Evolutionary conservation across 2,797 vertebrate species (phyloP).

Genomic region (Sphenodon punctatus): DNA sequence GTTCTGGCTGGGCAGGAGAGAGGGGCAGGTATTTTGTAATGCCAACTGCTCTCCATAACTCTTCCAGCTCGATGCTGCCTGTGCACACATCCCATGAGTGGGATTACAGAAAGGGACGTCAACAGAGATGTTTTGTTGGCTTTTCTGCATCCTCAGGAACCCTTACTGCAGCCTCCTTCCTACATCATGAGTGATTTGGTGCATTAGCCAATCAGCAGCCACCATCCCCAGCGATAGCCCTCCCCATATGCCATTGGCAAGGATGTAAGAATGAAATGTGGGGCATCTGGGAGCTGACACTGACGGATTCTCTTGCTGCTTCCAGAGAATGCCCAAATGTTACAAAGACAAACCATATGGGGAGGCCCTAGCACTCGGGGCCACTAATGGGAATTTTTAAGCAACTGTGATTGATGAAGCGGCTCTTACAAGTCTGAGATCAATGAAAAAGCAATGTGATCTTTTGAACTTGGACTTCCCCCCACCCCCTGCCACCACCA

Average conservation of each 20-base stretch:
- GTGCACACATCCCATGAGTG: too few relatives aligned
- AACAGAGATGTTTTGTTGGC: too few relatives aligned
- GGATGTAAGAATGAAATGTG: conserved; percentile 31
- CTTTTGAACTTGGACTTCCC: conserved; percentile 78
- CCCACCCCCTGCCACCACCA: too few relatives aligned
- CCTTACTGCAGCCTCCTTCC: not conserved
- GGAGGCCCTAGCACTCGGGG: conserved; percentile 55
- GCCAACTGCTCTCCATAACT: too few relatives aligned
- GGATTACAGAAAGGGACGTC: too few relatives aligned
- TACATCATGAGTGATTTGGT: not conserved
- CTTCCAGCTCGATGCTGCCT: too few relatives aligned
- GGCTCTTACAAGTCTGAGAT: conserved; percentile 80
- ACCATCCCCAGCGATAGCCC: not conserved
- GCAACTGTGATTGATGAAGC: conserved; percentile 80
- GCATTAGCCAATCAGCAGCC: not conserved
- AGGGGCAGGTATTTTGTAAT: too few relatives aligned
- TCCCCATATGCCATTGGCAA: not conserved
- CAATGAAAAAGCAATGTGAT: conserved; percentile 81
- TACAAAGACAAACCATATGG: conserved; percentile 82
- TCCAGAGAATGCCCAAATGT: conserved; percentile 76
- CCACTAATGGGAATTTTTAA: conserved; percentile 79
- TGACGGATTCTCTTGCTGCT: conserved; percentile 73
- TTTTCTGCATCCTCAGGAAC: not conserved
- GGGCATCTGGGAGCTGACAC: conserved; percentile 68
- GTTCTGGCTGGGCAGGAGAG: too few relatives aligned